Evolutionary conservation across 2,113 vertebrate genomes (phyloP).

Genomic region (Geococcyx californianus): DNA sequence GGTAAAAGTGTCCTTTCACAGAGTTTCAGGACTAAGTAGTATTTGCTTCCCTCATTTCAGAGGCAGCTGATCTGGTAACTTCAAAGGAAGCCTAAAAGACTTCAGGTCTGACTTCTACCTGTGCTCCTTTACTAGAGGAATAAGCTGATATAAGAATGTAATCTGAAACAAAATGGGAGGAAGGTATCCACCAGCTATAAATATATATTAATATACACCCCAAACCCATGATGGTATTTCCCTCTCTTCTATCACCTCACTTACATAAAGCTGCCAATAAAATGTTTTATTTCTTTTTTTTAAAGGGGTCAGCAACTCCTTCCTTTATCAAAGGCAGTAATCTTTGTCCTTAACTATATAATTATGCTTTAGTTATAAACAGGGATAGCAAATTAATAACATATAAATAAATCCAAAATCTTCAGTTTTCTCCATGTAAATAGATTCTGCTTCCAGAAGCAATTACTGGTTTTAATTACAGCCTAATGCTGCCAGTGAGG

Average conservation of each 20-base stretch:
- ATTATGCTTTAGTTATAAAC: not conserved
- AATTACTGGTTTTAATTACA: conserved; percentile 16
- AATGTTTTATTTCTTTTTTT: not conserved
- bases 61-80: not conserved
- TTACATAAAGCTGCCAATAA: not conserved
- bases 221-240: not conserved
- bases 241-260: not conserved
- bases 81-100: not conserved
- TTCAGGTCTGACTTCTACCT: not conserved
- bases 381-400: not conserved
- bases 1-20: not conserved
- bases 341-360: not conserved
- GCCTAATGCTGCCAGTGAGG: not conserved
- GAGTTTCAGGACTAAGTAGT: not conserved
- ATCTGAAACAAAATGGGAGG: not conserved
- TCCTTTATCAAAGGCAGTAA: not conserved
- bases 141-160: not conserved
- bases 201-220: not conserved
- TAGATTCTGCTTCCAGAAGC: not conserved
- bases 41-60: not conserved
- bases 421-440: not conserved
- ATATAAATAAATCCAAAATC: not conserved
- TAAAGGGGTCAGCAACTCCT: not conserved
- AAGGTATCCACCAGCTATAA: not conserved
- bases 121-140: not conserved